Evolutionary conservation across 2,113 vertebrate genomes (phyloP), one percentile per base, ranked within the genome.

Genomic region (Elephas maximus): DNA sequence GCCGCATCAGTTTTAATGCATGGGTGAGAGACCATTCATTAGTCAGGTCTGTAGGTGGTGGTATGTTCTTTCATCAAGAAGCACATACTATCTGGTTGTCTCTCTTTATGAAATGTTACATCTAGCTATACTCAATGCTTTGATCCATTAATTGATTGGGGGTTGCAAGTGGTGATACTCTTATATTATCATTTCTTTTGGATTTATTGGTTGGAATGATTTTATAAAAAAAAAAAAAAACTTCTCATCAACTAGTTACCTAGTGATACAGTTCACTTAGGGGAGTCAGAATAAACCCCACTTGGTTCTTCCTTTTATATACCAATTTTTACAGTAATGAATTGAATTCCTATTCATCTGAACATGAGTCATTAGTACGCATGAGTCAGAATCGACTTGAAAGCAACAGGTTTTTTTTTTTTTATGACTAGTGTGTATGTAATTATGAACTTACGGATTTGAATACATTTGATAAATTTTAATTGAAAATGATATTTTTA

Each of bases 401-500:
- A 57, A 14, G 53, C 15, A 57, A 48, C 6, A 10, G 48, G 48
- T 48, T 48, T 48, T 7, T 7, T 57, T 17, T 57, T 12, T 57
- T 57, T 57, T 37, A 73, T 69, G 65, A 67, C 2, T 57, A 62
- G 12, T 37, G 0, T 86, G 2, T 51, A 51, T 53, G 60, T 67
- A 87, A 74, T 85, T 65, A 92, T 17, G 51, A 90, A 86, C 21
- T 30, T 18, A 62, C 30, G 63, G 21, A 53, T 93, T 69, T 79
- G 88, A 81, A 33, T 95, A 37, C 53, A 45, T 88, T 79, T 79
- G 8, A 74, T 93, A 79, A 37, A 69, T 53, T 90, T 73, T 88
- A 48, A 73, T 67, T 91, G 37, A 85, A 95, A 84, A 67, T 69
- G 81, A 80, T 57, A 48, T 91, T 30, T 2, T 85, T 65, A 51